Base-by-base conservation (phyloP, 2,888 invertebrate species). In the Calephelis perditalis region DNA sequence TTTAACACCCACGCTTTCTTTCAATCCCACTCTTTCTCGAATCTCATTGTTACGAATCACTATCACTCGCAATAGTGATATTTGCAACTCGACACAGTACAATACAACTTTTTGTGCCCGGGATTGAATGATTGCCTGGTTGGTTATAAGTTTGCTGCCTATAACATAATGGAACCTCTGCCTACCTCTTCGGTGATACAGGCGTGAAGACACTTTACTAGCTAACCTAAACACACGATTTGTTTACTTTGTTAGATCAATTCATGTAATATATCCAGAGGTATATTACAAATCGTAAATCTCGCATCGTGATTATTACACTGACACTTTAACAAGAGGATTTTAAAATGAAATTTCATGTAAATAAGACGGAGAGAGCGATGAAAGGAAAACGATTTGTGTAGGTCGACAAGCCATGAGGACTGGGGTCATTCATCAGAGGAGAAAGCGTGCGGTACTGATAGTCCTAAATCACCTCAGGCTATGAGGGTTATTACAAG, bases 321-420 rank as follows among this genome's bases (percentile, higher is more conserved):
- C 73, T 75, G 80, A 79, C 82, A 79, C 76, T 70, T 78, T 82
- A 81, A 82, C 77, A 72, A 79, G 75, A 73, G 73, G 73, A 71
- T 73, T 79, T 76, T 73, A 78, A 73, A 73, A 76, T 74, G 73
- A 74, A 75, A 77, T 77, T 79, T 76, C 76, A 70, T 75, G 77
- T 79, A 81, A 83, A 84, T 81, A 79, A 77, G 77, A 75, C 73
- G 73, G 76, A 71, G 71, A 75, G 74, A 75, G 76, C 79, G 78
- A 76, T 81, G 83, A 84, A 86, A 84, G 76, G 76, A 79, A 82
- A 84, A 81, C 78, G 77, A 81, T 85, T 79, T 81, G 79, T 79
- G 75, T 69, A 74, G 73, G 69, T 67, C 68, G 68, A 70, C 67
- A 74, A 71, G 73, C 74, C 77, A 77, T 77, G 74, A 73, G 71